Evolutionary conservation across 2,888 invertebrate genomes (phyloP).

Genomic region (Chrysopilus asiliformis): DNA sequence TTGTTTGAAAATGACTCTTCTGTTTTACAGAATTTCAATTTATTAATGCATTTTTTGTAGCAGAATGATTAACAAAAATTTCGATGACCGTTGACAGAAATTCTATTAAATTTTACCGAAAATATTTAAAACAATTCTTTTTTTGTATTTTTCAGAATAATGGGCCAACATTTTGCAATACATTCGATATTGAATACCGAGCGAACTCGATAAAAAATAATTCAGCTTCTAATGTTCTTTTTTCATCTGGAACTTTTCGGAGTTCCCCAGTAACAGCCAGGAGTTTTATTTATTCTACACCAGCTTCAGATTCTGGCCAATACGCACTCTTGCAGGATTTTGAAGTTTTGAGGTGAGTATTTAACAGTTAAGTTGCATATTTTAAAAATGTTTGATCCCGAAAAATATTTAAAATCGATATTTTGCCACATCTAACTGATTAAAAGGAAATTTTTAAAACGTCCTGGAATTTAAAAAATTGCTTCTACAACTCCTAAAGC

Average conservation of each 20-base stretch:
- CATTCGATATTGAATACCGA: slow-evolving; percentile 5
- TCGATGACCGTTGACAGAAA: not conserved
- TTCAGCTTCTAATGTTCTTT: slow-evolving; percentile 9
- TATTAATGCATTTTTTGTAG: too few relatives aligned
- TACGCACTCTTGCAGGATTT: slow-evolving; percentile 14
- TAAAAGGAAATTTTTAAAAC: too few relatives aligned
- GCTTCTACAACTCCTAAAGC: too few relatives aligned
- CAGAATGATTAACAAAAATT: too few relatives aligned
- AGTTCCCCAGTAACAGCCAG: slow-evolving; percentile 6
- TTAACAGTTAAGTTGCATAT: not conserved
- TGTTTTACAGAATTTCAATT: too few relatives aligned
- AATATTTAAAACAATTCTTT: not conserved
- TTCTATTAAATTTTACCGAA: not conserved
- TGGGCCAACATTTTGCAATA: slow-evolving; percentile 1
- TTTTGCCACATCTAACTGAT: too few relatives aligned
- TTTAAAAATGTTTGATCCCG: too few relatives aligned
- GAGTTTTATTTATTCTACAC: slow-evolving; percentile 2
- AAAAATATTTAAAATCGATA: too few relatives aligned
- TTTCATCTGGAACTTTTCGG: slow-evolving; percentile 14
- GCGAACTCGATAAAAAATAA: slow-evolving; percentile 1
- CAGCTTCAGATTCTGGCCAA: slow-evolving; percentile 6
- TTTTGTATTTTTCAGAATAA: slow-evolving; percentile 1
- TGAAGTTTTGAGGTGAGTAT: slow-evolving; percentile 13
- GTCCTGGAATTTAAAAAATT: too few relatives aligned
- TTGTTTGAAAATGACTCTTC: too few relatives aligned